Evolutionary conservation across 2,797 vertebrate genomes (phyloP), one percentile per base, ranked within the genome.

Genomic region (Atherinosoma microstoma): DNA sequence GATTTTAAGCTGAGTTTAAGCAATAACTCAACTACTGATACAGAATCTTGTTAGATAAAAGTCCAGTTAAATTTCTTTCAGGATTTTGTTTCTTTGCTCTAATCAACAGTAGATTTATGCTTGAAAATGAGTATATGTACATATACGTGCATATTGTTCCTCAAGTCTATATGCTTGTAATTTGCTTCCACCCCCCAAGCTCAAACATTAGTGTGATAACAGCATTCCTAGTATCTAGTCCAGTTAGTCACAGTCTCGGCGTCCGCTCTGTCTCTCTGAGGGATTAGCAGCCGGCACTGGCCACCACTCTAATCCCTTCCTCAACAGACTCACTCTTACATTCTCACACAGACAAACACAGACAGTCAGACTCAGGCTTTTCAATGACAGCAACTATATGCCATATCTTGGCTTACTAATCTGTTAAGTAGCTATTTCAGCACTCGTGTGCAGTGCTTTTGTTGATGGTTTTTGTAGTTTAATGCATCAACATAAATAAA

Each of bases 261-360:
- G 85, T 87, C 75, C 72, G 51, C 76, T 82, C 79, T 83, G 87
- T 87, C 84, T 90, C 86, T 87, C 78, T 61, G 72, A 61, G 78
- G 85, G 89, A 91, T 93, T 91, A 90, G 67, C 78, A 75, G 64
- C 60, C 74, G n/a, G 67, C 73, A 83, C 65, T 81, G 79, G 76
- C 83, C 83, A 85, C 75, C 70, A 3, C 61, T 79, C 85, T 91
- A 91, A 91, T 91, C 87, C 83, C 85, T 84, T 89, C 83, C 86
- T 89, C 84, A 85, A 82, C 89, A 86, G 71, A 82, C 80, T 84
- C 77, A 24, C 79, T 88, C 78, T 75, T 73, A 85, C 59, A 58
- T 58, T 83, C 79, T 58, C 77, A 59, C 70, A 73, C 68, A 54
- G 68, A 64, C 58, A 75, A 59, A 61, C 70, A 67, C 57, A 75